phyloP scores from a whole-genome alignment of 1,140 invertebrate genomes.

The Pemphigus obesinymphae region DNA sequence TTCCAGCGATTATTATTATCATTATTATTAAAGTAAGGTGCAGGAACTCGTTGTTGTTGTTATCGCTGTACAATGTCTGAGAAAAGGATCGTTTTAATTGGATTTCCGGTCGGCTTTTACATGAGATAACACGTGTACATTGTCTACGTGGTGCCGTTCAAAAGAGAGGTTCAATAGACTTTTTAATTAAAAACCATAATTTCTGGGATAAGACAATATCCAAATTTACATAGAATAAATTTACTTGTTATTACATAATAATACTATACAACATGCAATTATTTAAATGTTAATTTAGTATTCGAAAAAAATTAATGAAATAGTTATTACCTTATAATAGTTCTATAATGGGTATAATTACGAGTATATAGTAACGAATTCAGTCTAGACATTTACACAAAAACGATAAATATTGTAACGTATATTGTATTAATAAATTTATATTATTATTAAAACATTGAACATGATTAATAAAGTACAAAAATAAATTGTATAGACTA shows the following conservation, averaged over 20 bases:
- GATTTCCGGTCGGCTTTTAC: slow-evolving; percentile 25
- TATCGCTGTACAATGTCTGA: slow-evolving; percentile 1
- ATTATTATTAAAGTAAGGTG: slow-evolving; percentile 13
- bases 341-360: no score
- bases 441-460: no score
- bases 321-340: background rate
- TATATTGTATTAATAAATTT: no score
- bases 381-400: no score
- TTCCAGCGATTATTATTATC: background rate
- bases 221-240: background rate
- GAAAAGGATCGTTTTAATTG: slow-evolving; percentile 39
- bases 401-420: no score
- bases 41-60: background rate
- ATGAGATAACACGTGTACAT: slow-evolving; percentile 32
- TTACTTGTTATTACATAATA: background rate
- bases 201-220: background rate
- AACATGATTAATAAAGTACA: background rate
- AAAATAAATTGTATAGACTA: no score
- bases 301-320: background rate
- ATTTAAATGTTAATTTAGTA: background rate
- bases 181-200: background rate
- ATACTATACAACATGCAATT: background rate
- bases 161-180: background rate
- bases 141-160: background rate
- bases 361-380: no score